Conservation (phyloP, 2,888 invertebrate genomes). For the Schizotus pectinicornis region DNA sequence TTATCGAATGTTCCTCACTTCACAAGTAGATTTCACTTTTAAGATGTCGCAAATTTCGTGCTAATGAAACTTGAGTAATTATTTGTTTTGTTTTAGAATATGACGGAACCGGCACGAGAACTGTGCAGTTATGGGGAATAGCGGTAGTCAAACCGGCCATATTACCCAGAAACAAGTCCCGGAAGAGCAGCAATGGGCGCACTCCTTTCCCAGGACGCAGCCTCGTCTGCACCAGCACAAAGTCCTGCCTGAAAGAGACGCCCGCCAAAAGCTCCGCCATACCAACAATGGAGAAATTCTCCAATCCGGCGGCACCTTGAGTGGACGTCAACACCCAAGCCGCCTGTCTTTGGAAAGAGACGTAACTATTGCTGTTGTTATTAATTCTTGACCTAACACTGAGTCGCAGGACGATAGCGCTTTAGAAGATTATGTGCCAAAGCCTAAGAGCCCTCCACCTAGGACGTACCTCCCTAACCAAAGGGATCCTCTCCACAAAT, state of each 20-base stretch:
- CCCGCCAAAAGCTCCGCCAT: constrained; percentile 68
- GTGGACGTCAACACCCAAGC: constrained; percentile 62
- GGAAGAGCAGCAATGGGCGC: constrained; percentile 48
- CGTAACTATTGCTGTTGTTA: constrained; percentile 5
- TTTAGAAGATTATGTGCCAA: constrained; percentile 5
- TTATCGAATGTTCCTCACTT: no score
- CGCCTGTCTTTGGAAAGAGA: constrained; percentile 22
- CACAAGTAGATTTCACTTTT: no score
- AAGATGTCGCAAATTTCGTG: constrained; percentile 3
- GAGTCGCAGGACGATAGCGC: constrained; percentile 19
- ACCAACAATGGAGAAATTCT: constrained; percentile 85
- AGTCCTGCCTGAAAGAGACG: constrained; percentile 73
- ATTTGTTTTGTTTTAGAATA: constrained; percentile 26
- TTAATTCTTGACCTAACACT: not conserved
- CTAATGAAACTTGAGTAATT: constrained; percentile 1
- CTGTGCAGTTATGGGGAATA: constrained; percentile 54
- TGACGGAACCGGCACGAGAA: constrained; percentile 19
- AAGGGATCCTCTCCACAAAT: constrained; percentile 40
- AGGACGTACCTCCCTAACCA: constrained; percentile 37
- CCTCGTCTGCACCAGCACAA: constrained; percentile 46
- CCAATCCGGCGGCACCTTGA: constrained; percentile 83
- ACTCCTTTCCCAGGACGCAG: constrained; percentile 50
- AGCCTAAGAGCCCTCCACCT: constrained; percentile 7
- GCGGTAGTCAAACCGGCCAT: constrained; percentile 53
- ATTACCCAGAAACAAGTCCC: constrained; percentile 41